These are phyloP conservation scores for Apeira syringaria DNA, from an alignment of 2,888 invertebrate genomes.

Conservation along the genomic window DNA sequence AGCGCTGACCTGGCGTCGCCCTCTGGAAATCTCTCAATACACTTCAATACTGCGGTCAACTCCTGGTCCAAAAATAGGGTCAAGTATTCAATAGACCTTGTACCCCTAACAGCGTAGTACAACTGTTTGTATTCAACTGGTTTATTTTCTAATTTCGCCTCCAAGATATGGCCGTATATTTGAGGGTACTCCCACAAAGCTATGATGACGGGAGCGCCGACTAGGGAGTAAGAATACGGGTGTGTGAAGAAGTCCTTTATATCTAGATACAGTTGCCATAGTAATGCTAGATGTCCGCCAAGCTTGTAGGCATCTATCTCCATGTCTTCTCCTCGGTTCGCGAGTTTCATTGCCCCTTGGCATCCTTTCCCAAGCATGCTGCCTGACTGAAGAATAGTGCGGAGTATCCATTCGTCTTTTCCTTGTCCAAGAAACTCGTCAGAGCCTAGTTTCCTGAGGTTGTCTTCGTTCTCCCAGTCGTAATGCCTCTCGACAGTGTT, in stretches of 20 bases:
- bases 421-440: constrained; percentile 67
- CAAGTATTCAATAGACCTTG: constrained; percentile 66
- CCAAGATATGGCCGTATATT: constrained; percentile 59
- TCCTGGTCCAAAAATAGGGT: constrained; percentile 60
- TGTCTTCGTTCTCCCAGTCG: constrained; percentile 69
- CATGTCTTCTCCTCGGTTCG: constrained; percentile 48
- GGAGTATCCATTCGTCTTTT: constrained; percentile 65
- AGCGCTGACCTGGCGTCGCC: constrained; percentile 62
- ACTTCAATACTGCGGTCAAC: constrained; percentile 55
- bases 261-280: constrained; percentile 74
- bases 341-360: constrained; percentile 70
- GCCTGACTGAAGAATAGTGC: constrained; percentile 69
- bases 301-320: constrained; percentile 65
- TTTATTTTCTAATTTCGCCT: constrained; percentile 54
- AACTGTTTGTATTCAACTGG: constrained; percentile 62
- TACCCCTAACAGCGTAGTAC: constrained; percentile 64
- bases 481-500: constrained; percentile 46
- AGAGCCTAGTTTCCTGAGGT: constrained; percentile 62
- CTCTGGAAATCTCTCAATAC: constrained; percentile 58
- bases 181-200: constrained; percentile 74
- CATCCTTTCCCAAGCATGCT: constrained; percentile 74
- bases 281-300: constrained; percentile 67
- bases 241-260: constrained; percentile 72
- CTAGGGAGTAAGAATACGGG: constrained; percentile 66
- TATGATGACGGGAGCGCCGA: constrained; percentile 63